These are phyloP conservation scores for Paralichthys olivaceus DNA, from an alignment of 2,113 vertebrate genomes.

Conservation along the genomic window DNA sequence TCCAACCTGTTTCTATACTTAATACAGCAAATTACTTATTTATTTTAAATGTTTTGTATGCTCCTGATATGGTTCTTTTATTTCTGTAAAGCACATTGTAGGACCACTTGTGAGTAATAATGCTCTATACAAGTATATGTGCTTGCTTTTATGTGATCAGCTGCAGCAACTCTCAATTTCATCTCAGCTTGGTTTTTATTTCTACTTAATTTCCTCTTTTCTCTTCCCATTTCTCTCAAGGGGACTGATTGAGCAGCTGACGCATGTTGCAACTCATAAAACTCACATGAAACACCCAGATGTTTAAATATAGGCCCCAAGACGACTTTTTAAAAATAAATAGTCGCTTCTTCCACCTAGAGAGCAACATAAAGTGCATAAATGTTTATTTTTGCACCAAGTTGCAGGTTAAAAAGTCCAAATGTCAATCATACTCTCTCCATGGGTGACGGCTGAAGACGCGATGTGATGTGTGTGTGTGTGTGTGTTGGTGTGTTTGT, in stretches of 20 bases:
- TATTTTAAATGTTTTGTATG: no score
- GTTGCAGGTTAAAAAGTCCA: neutral
- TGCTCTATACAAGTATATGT: no score
- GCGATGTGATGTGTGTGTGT: slow-evolving; percentile 8
- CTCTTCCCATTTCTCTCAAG: no score
- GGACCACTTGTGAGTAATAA: no score
- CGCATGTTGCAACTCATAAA: neutral
- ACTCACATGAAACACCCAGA: neutral
- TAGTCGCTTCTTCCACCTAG: neutral
- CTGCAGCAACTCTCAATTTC: neutral
- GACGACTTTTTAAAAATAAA: neutral
- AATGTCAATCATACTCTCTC: slow-evolving; percentile 31
- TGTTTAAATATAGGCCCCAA: neutral
- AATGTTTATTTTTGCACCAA: slow-evolving; percentile 13
- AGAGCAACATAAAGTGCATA: neutral
- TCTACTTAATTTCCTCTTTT: no score
- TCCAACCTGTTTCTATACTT: no score
- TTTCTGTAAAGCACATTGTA: no score
- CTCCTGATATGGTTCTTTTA: no score
- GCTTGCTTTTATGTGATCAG: slow-evolving; percentile 14
- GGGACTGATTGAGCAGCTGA: neutral
- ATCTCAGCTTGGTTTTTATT: no score
- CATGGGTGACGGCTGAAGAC: slow-evolving; percentile 26
- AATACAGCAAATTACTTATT: no score
- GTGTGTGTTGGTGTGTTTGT: slow-evolving; percentile 19